A percentile compares a stretch with the other conserved stretches of the same genome.
Conservation (phyloP, 2,888 invertebrate species). For the Rhaphigaster nebulosa region DNA sequence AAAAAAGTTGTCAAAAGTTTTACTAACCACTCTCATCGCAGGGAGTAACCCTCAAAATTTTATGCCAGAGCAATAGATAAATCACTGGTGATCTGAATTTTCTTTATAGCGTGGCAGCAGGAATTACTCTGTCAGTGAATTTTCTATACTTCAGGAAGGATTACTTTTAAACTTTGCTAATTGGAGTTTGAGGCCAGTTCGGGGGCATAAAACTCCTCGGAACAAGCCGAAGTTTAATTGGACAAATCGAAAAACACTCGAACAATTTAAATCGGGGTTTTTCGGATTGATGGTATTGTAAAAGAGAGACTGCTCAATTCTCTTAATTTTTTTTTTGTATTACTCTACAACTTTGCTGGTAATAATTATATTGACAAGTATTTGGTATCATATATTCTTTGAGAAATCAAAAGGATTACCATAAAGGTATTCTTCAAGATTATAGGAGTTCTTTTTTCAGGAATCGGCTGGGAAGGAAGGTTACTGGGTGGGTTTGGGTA, state of each 20-base stretch:
- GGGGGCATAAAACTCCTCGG: background rate
- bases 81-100: background rate
- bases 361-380: too few species aligned
- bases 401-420: too few species aligned
- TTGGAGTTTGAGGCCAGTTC: background rate
- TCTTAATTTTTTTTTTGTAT: background rate
- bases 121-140: background rate
- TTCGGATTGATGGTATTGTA: conserved; percentile 24
- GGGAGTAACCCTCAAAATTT: too few species aligned
- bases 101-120: background rate
- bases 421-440: too few species aligned
- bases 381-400: too few species aligned
- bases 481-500: background rate
- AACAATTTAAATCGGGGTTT: background rate
- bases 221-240: conserved; percentile 9
- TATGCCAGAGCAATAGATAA: too few species aligned
- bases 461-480: too few species aligned
- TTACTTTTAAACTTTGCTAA: background rate
- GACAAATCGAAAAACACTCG: background rate
- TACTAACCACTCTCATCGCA: too few species aligned
- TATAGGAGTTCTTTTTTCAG: too few species aligned
- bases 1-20: too few species aligned
- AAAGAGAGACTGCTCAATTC: background rate
- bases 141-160: background rate
- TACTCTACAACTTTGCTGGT: too few species aligned